A percentile compares a stretch with the other conserved stretches of the same genome.
Conservation (phyloP, 2,888 invertebrate genomes). For the Abrostola triplasia region DNA sequence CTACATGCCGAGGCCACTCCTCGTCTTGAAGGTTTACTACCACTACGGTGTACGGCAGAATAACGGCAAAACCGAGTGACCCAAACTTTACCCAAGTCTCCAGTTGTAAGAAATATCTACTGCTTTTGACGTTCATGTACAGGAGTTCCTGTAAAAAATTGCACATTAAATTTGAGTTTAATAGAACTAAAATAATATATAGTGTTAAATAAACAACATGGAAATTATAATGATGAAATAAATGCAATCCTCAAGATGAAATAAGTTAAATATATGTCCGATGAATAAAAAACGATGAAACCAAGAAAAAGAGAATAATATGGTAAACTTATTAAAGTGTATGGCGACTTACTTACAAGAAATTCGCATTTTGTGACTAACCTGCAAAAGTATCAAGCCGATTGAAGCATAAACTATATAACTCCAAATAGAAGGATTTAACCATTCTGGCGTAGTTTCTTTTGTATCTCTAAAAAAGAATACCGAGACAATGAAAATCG, state of each 20-base stretch:
- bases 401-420: constrained; percentile 77
- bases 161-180: too few relatives aligned
- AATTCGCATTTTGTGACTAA: constrained; percentile 52
- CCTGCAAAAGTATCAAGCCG: constrained; percentile 78
- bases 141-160: constrained; percentile 80
- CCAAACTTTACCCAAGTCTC: constrained; percentile 89
- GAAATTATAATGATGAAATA: too few relatives aligned
- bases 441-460: constrained; percentile 65
- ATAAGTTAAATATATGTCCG: not conserved
- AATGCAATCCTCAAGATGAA: not conserved
- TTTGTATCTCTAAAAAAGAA: constrained; percentile 81
- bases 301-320: not conserved
- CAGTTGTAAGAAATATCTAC: constrained; percentile 84
- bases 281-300: not conserved
- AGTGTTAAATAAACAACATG: too few relatives aligned
- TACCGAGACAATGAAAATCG: constrained; percentile 82
- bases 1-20: constrained; percentile 84
- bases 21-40: constrained; percentile 57
- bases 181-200: too few relatives aligned
- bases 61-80: constrained; percentile 79
- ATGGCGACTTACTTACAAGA: not conserved
- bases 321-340: too few relatives aligned
- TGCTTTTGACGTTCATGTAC: constrained; percentile 83
- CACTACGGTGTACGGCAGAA: constrained; percentile 75
- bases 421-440: constrained; percentile 74